These are phyloP conservation scores for Candidula unifasciata DNA, from an alignment of 2,888 invertebrate species.

Conservation along the genomic window DNA sequence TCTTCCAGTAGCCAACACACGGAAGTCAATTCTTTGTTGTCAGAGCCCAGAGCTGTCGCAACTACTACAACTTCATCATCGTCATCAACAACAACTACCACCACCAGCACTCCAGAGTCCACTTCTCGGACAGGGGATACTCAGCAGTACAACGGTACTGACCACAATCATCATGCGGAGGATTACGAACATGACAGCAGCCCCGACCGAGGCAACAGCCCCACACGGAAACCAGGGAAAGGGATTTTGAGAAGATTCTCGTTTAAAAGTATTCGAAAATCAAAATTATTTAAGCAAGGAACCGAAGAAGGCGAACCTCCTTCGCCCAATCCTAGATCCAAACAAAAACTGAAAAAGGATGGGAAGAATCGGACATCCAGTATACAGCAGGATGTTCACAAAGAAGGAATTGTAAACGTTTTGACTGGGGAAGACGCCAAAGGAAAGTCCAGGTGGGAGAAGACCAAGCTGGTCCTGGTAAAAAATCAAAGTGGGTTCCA, in stretches of 20 bases:
- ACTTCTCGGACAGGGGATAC: conserved; percentile 34
- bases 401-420: conserved; percentile 95
- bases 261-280: conserved; percentile 77
- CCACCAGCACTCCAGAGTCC: conserved; percentile 42
- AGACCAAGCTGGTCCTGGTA: conserved; percentile 91
- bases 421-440: conserved; percentile 89
- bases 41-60: conserved; percentile 37
- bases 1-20: conserved; percentile 39
- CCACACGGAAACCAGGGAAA: conserved; percentile 80
- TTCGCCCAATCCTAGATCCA: conserved; percentile 57
- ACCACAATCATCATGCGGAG: conserved; percentile 50
- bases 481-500: conserved; percentile 94
- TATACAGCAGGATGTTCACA: conserved; percentile 76
- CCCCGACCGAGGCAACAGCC: conserved; percentile 54
- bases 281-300: conserved; percentile 88
- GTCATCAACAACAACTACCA: conserved; percentile 11
- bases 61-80: conserved; percentile 29
- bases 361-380: conserved; percentile 58
- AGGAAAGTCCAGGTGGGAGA: conserved; percentile 94
- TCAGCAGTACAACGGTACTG: conserved; percentile 52
- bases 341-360: conserved; percentile 60
- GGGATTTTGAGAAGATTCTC: conserved; percentile 87
- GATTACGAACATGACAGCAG: conserved; percentile 58
- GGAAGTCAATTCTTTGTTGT: conserved; percentile 57
- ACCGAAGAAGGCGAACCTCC: conserved; percentile 84